Base-by-base conservation (phyloP, 2,113 vertebrate genomes). In the Seriola rivoliana region DNA sequence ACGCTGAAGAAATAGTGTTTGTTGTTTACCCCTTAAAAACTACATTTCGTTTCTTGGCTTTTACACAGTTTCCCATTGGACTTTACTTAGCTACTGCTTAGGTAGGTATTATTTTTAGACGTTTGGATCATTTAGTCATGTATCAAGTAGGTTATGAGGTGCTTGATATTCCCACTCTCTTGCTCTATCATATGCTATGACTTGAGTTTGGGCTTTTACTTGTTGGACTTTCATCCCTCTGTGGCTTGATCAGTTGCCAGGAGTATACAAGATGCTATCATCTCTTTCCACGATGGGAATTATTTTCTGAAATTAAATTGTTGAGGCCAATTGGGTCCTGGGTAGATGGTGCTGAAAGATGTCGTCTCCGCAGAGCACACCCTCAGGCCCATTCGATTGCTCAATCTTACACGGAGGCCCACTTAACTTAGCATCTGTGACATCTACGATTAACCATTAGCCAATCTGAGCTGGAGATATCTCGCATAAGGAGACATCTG, bases 401-500 rank as follows among this genome's bases (percentile, higher is more conserved):
- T 34, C 46, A n/a, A 17, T 71, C 55, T 65, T 65, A 52, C 55
- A 69, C 9, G 0, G n/a, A 65, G 48, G 3, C 38, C 42, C 74
- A 46, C 80, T 75, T 83, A 67, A 78, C 19, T 63, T 44, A 63
- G 66, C 68, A 80, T 85, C 62, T 68, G 62, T 64, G 79, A 78
- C 85, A 79, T 82, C 75, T 78, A 75, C 68, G 74, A 83, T 87
- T 63, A 87, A 72, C 52, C 64, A 81, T 87, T 77, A 85, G 81
- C 80, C 48, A 32, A 50, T 78, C 23, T 81, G 74, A 86, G 69
- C 44, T 75, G 40, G 75, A 77, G 46, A 78, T 59, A 29, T 74
- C 55, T 76, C 74, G 48, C 44, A 78, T 69, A 67, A 78, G 32
- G 65, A 55, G 81, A 73, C 83, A 84, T 58, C 46, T 9, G 60